A percentile compares a stretch with the other conserved stretches of the same genome.
These are phyloP conservation scores for Eueides isabella DNA, from an alignment of 1,140 invertebrate genomes.

Conservation along the genomic window DNA sequence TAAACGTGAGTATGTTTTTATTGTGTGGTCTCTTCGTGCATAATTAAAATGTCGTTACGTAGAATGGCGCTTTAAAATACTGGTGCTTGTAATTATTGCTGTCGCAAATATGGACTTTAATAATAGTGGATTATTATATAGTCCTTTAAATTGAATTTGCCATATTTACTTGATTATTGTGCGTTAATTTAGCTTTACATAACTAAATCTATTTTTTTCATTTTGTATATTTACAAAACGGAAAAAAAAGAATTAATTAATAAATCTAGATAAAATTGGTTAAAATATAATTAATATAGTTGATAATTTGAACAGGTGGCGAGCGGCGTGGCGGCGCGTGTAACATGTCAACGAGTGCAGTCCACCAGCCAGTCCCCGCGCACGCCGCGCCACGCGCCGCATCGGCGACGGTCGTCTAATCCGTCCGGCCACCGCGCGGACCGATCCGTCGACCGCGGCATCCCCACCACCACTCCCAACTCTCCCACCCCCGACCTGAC, in stretches of 20 bases:
- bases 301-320: slow-evolving; percentile 59
- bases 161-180: not conserved
- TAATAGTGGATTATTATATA: slow-evolving; percentile 39
- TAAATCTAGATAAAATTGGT: too few relatives aligned
- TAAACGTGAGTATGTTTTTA: slow-evolving; percentile 76
- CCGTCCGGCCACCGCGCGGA: slow-evolving; percentile 65
- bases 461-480: slow-evolving; percentile 45
- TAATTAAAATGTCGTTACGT: slow-evolving; percentile 70
- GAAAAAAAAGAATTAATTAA: too few relatives aligned
- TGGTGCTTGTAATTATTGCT: slow-evolving; percentile 55
- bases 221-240: too few relatives aligned
- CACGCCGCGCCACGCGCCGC: slow-evolving; percentile 55
- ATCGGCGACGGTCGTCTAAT: slow-evolving; percentile 58
- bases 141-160: slow-evolving; percentile 12
- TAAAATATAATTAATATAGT: not conserved
- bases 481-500: slow-evolving; percentile 40
- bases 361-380: slow-evolving; percentile 46
- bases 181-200: not conserved
- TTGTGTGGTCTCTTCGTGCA: slow-evolving; percentile 53
- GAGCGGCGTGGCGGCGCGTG: slow-evolving; percentile 79
- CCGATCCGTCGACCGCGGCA: slow-evolving; percentile 64
- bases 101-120: slow-evolving; percentile 53
- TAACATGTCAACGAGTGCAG: slow-evolving; percentile 35
- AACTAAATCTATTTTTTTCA: not conserved
- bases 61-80: slow-evolving; percentile 57